Evolutionary conservation across 2,113 vertebrate genomes (phyloP).

Genomic region (Neomonachus schauinslandi): DNA sequence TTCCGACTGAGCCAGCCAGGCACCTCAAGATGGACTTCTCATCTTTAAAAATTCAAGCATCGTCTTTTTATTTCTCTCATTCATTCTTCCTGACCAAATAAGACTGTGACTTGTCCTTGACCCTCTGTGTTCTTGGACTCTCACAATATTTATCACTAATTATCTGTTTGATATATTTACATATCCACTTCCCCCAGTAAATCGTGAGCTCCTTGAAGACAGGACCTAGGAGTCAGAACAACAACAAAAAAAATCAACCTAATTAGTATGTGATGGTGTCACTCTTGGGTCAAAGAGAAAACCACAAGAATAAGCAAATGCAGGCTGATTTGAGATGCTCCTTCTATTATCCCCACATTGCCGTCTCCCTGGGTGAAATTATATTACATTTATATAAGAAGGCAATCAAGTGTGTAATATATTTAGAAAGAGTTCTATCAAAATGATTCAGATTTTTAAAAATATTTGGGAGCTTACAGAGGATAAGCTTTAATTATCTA

Average conservation of each 20-base stretch:
- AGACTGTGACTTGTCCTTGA: conserved; percentile 5
- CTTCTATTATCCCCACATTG: not conserved
- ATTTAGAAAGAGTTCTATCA: conserved; percentile 73
- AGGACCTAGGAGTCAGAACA: not conserved
- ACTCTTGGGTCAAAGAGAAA: conserved; percentile 45
- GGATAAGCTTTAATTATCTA: conserved; percentile 63
- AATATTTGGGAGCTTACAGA: conserved; percentile 67
- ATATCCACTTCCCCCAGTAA: not conserved
- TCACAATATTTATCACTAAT: conserved; percentile 19
- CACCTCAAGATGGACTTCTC: not conserved
- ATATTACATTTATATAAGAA: conserved; percentile 18
- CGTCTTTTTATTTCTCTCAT: not conserved
- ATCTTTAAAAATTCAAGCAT: not conserved
- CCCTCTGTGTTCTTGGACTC: not conserved
- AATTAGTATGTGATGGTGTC: conserved; percentile 21
- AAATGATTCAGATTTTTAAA: conserved; percentile 20
- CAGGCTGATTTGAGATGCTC: not conserved
- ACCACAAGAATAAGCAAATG: not conserved
- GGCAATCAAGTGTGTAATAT: conserved; percentile 67
- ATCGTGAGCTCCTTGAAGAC: not conserved
- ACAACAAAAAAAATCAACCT: not conserved
- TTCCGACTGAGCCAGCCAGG: not conserved
- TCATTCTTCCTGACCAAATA: conserved; percentile 2
- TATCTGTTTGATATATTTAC: conserved; percentile 35
- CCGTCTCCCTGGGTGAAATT: conserved; percentile 48